phyloP scores from a whole-genome alignment of 1,140 invertebrate genomes.

The Pseudomyrmex dendroicus region DNA sequence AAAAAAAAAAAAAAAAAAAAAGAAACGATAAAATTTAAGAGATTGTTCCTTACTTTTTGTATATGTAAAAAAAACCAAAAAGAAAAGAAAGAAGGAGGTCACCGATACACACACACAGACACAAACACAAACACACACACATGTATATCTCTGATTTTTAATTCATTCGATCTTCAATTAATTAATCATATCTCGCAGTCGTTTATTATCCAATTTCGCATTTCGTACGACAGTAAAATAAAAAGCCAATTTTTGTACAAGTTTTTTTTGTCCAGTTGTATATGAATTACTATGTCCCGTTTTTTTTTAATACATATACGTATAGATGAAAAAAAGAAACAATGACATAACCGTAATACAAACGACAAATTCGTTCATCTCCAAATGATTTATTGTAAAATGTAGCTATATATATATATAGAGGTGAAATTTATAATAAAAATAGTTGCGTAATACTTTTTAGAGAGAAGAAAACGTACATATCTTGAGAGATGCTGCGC shows the following conservation, averaged over 20 bases:
- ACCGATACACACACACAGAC: background rate
- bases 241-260: constrained; percentile 75
- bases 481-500: background rate
- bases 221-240: constrained; percentile 71
- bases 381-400: too few species aligned
- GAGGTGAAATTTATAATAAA: constrained; percentile 1
- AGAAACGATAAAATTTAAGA: constrained; percentile 60
- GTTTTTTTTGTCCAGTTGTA: constrained; percentile 22
- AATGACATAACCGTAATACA: background rate
- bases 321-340: too few species aligned
- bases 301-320: too few species aligned
- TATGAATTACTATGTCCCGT: constrained; percentile 16
- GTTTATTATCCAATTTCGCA: constrained; percentile 63
- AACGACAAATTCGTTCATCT: constrained; percentile 3
- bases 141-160: constrained; percentile 49
- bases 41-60: constrained; percentile 72
- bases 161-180: constrained; percentile 61
- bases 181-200: constrained; percentile 39
- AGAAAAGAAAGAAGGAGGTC: constrained; percentile 9
- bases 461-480: too few species aligned
- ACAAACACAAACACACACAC: constrained; percentile 47
- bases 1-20: background rate
- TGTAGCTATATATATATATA: too few species aligned
- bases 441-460: too few species aligned
- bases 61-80: constrained; percentile 22